Percentiles rank a stretch among this genome's conserved stretches.
These are phyloP conservation scores for Lamellibrachia columna DNA, from an alignment of 2,888 invertebrate genomes.

Conservation along the genomic window DNA sequence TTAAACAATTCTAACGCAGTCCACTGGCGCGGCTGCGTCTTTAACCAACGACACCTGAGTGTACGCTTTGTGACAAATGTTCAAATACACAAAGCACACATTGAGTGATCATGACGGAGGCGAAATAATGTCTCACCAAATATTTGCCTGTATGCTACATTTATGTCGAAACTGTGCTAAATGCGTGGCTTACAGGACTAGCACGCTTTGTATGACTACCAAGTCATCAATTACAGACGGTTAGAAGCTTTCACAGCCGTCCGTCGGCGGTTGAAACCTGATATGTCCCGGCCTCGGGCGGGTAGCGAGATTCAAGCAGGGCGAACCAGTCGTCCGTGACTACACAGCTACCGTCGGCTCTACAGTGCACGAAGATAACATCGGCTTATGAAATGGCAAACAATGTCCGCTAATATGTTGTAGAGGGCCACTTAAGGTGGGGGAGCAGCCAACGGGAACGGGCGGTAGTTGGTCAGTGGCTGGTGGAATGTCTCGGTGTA, in stretches of 20 bases:
- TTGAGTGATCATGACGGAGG: background rate
- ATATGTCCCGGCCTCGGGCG: background rate
- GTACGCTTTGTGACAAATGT: background rate
- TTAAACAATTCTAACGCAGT: background rate
- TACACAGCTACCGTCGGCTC: background rate
- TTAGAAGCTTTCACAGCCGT: background rate
- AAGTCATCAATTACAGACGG: slow-evolving; percentile 5
- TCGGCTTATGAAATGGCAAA: background rate
- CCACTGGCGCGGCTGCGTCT: background rate
- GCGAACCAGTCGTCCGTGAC: background rate
- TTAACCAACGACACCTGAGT: background rate
- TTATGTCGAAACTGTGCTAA: background rate
- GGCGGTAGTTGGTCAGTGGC: background rate
- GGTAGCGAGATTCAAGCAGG: background rate
- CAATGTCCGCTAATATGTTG: background rate
- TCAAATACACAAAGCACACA: background rate
- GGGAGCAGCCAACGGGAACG: background rate
- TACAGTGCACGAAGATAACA: background rate
- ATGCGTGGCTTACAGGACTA: background rate
- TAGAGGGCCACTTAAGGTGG: background rate
- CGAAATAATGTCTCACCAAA: slow-evolving; percentile 6
- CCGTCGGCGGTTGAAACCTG: background rate
- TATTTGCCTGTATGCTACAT: background rate
- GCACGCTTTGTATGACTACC: background rate
- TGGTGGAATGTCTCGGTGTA: background rate